Base-by-base conservation (phyloP, 2,888 invertebrate species). In the Andrena minutula region DNA sequence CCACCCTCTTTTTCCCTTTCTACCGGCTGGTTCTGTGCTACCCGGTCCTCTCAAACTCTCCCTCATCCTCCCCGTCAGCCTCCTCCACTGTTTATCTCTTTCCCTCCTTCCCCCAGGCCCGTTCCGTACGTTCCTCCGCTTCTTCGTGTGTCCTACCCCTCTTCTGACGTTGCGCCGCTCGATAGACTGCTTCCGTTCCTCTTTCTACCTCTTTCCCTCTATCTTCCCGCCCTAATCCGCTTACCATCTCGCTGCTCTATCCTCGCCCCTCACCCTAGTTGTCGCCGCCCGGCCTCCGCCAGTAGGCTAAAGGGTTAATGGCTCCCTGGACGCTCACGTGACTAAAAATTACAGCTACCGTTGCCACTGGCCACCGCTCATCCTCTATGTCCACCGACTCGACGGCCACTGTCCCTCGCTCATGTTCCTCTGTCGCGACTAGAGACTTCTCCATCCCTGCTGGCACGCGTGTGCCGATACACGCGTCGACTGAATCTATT, bases 271-370 rank as follows among this genome's bases (percentile, higher is more conserved):
- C 69, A 74, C 60, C 64, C 75, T 63, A 68, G 71, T 77, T 82
- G 69, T 53, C 75, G 79, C 60, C 79, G 83, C 65, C 77, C 74
- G 74, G 68, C 20, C 65, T 61, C 61, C 75, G 79, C 78, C 75
- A 87, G 68, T 87, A 87, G 88, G 84, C 88, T 89, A 84, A 89
- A 88, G 88, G 88, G 86, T 88, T 88, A 86, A 86, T 82, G 86
- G 84, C 82, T 79, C 79, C 82, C 79, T 69, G 63, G 81, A 79
- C 72, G 65, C 56, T 65, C 61, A 68, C 60, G 75, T 41, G 79
- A 76, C 79, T 78, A 79, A 85, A 85, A 88, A 85, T 86, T 86
- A 79, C 75, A 83, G 65, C 66, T 23, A 79, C 79, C 73, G 66
- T 64, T 30, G 28, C 64, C 32, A 32, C 66, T 60, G 64, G 74